Base-by-base conservation (phyloP, 2,797 vertebrate species). In the Phoxinus dragarum region DNA sequence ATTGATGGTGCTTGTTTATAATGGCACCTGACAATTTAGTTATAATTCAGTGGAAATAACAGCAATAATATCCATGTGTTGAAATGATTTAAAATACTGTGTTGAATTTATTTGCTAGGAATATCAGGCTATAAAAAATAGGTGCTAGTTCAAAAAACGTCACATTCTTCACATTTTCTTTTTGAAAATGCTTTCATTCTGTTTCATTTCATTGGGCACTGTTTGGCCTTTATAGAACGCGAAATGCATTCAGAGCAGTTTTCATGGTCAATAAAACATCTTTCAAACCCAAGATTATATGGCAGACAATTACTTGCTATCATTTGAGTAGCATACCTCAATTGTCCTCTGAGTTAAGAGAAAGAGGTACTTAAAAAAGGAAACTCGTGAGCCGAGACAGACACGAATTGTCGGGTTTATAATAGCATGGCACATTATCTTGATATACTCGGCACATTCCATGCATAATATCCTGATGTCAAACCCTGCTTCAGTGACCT, bases 1-100 rank as follows among this genome's bases (percentile, higher is more conserved):
- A 68, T 3, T 61, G 71, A 76, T 61, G 38, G 47, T 73, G 80
- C 44, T 85, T 82, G 7, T 85, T 86, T 88, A 68, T 80, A 85
- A 88, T n/a, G 23, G 69, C 77, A 80, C 44, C 23, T 80, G 54
- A 52, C 75, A 64, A 47, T 72, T 71, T 80, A 49, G 76, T 80
- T 71, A 27, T 27, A 47, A 80, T 42, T 79, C 64, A 47, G 66
- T 74, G 31, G 27, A 49, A 78, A 79, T 79, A 77, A 77, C 23
- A n/a, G 42, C 54, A 72, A 59, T 77, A 78, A 68, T 77, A 40
- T 81, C 44, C 56, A 64, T 80, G 69, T 74, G 81, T 68, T 61
- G 19, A 77, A 82, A 68, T 76, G 8, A 66, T 54, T 85, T 74
- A 40, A 73, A 85, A 79, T 66, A 67, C 10, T 1, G 59, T 69